These are phyloP conservation scores for Archips crataeganus DNA, from an alignment of 2,888 invertebrate species.

Conservation along the genomic window DNA sequence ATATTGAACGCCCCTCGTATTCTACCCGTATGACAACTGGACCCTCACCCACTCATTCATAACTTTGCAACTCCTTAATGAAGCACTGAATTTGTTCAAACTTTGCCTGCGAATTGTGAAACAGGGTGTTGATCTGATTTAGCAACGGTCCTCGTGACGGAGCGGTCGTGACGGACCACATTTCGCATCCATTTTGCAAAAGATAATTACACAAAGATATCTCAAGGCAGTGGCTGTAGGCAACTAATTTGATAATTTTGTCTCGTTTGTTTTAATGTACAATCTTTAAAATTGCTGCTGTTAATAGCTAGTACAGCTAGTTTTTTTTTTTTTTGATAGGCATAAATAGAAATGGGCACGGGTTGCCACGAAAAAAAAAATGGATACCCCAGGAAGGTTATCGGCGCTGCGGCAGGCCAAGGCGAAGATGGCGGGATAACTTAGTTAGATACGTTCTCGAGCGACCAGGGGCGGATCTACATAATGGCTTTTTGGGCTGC, in stretches of 20 bases:
- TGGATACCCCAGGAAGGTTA: too few relatives aligned
- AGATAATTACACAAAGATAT: constrained; percentile 58
- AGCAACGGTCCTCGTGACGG: constrained; percentile 47
- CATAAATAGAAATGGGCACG: too few relatives aligned
- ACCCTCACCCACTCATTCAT: neutral
- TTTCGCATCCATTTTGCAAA: constrained; percentile 58
- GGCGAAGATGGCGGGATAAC: too few relatives aligned
- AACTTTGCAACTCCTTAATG: neutral
- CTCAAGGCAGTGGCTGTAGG: constrained; percentile 42
- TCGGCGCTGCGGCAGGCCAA: too few relatives aligned
- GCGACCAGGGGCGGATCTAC: too few relatives aligned
- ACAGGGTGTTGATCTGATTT: constrained; percentile 36
- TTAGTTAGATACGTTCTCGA: too few relatives aligned
- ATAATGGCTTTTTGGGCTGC: too few relatives aligned
- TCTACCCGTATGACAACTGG: too few relatives aligned
- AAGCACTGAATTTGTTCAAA: neutral
- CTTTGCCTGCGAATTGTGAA: constrained; percentile 23
- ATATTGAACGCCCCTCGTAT: too few relatives aligned
- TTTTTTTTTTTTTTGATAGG: neutral
- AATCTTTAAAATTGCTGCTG: constrained; percentile 24
- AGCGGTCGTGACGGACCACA: constrained; percentile 55
- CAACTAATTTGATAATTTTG: constrained; percentile 40
- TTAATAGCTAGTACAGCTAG: constrained; percentile 1
- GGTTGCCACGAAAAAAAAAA: too few relatives aligned
- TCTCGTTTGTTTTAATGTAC: constrained; percentile 30